phyloP scores from a whole-genome alignment of 2,113 vertebrate genomes.

The Ceyx melanurus region DNA sequence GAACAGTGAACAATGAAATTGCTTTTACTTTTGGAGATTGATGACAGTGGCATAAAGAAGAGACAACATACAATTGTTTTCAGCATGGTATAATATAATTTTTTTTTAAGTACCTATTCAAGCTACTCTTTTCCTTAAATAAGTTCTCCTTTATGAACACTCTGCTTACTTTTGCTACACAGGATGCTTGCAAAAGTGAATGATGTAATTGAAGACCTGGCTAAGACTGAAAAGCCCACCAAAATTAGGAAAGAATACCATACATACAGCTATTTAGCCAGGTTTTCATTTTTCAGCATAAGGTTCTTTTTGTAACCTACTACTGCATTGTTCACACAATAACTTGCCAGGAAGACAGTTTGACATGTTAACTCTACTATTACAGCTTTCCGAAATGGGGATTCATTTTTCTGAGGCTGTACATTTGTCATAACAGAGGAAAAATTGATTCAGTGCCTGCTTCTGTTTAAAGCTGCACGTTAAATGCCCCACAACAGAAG shows the following conservation, averaged over 20 bases:
- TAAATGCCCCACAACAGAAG: constrained; percentile 6
- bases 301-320: not conserved
- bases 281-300: constrained; percentile 11
- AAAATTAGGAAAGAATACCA: not conserved
- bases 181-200: not conserved
- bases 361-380: not conserved
- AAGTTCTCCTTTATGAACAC: not conserved
- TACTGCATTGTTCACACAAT: not conserved
- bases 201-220: not conserved
- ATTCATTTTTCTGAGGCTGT: not conserved
- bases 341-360: not conserved
- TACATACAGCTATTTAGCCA: not conserved
- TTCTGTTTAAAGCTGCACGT: not conserved
- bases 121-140: not conserved
- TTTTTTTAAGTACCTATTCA: not conserved
- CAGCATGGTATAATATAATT: not conserved
- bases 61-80: not conserved
- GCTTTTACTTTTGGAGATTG: not conserved
- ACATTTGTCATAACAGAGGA: not conserved
- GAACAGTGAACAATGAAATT: not conserved
- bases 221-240: not conserved
- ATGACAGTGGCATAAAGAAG: not conserved
- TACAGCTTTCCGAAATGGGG: not conserved
- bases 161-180: not conserved
- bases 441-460: constrained; percentile 5